Evolutionary conservation across 1,140 invertebrate species (phyloP), one percentile per base, ranked within the genome.

Genomic region (Pomacea maculata): DNA sequence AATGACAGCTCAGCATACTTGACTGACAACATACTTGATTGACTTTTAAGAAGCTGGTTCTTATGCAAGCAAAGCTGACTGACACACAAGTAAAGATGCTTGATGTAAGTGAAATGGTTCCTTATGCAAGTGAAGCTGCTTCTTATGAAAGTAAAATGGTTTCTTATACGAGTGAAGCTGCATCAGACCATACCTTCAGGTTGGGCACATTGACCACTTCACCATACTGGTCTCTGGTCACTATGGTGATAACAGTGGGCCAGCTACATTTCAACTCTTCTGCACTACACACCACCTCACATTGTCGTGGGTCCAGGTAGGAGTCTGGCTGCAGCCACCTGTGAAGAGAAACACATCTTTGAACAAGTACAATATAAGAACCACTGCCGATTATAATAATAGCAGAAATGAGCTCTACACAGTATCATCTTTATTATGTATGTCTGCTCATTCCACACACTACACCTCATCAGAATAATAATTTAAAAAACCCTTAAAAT

Each of bases 281-380:
- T 72, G 94, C 92, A 9, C 94, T 94, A 87, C 95, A 95, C 77
- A 95, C 92, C 64, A 97, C 94, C 89, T 97, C 95, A 91, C 96
- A 98, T 88, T 95, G 94, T 79, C 94, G 92, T 5, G 97, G 96
- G 92, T 98, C 97, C 3, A 99, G 95, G 79, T 95, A 95, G 15
- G 97, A 95, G 86, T 97, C 96, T 1, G 97, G 97, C 88, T 98
- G 96, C 64, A 99, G 91, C 97, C 97, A 99, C 90, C 96, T 94
- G 1, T 21, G 76, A 79, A 81, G 45, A 80, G 4, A 61, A 1
- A 61, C 54, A 71, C 12, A 11, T 71, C 12, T 71, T 8, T 21
- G 21, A 71, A 29, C 34, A 71, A 14, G 34, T 21, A 29, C 19
- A 12, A 21, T 71, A 45, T 14, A 17, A 61, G 11, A 61, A 17